A percentile compares a stretch with the other conserved stretches of the same genome.
phyloP scores from a whole-genome alignment of 2,113 vertebrate genomes.

The Xerus inauris region DNA sequence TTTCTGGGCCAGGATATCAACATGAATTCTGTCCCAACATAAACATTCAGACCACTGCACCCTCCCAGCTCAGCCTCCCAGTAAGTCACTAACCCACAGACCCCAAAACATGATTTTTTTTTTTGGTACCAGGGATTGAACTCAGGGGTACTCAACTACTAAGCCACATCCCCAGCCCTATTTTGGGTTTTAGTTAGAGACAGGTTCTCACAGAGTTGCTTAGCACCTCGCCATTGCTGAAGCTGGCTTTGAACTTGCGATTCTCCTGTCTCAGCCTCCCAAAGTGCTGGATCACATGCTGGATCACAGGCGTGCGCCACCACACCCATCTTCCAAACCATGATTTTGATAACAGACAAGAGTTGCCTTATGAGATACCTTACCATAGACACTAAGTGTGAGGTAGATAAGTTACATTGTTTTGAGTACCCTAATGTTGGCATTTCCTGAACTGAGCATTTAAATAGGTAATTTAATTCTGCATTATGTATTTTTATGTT shows the following conservation, averaged over 20 bases:
- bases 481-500: conserved; percentile 47
- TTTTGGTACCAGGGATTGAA: too few species aligned
- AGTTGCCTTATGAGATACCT: background rate
- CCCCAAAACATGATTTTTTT: background rate
- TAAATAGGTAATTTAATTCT: conserved; percentile 54
- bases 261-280: too few species aligned
- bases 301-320: too few species aligned
- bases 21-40: background rate
- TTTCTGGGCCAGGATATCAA: background rate
- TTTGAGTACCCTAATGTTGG: conserved; percentile 32
- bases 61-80: background rate
- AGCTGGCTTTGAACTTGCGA: too few species aligned
- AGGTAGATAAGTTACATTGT: background rate
- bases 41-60: background rate
- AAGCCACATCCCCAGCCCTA: too few species aligned
- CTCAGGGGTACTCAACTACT: too few species aligned
- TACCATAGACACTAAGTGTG: background rate
- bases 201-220: too few species aligned
- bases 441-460: conserved; percentile 46
- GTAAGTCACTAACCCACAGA: background rate
- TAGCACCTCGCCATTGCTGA: too few species aligned
- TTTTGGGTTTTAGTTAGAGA: too few species aligned
- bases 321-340: too few species aligned
- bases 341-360: background rate
- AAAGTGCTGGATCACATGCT: too few species aligned